These are phyloP conservation scores for Momotus momota DNA, from an alignment of 2,797 vertebrate species.

Conservation along the genomic window DNA sequence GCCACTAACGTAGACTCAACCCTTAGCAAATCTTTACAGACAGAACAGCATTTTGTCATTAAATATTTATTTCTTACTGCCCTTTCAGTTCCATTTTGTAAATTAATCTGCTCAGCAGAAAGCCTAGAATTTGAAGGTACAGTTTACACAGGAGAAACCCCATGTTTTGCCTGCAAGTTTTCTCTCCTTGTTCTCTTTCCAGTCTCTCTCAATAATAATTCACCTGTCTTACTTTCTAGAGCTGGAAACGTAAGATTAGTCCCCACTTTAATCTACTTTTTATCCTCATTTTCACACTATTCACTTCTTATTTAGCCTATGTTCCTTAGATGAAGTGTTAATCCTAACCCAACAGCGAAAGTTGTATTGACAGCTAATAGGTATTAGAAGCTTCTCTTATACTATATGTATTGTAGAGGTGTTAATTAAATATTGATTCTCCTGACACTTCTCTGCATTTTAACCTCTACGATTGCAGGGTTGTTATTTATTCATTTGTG, in stretches of 20 bases:
- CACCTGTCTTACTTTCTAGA: not conserved
- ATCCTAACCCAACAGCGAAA: not conserved
- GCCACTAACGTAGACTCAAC: not conserved
- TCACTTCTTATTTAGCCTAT: not conserved
- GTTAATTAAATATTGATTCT: constrained; percentile 30
- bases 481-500: not conserved
- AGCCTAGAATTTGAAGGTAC: not conserved
- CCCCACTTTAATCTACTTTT: not conserved
- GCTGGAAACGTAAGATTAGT: not conserved
- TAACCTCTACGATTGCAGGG: not conserved
- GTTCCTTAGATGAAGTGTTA: not conserved
- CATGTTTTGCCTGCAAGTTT: not conserved
- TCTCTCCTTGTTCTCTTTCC: not conserved
- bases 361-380: not conserved
- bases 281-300: not conserved
- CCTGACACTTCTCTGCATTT: not conserved
- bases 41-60: not conserved
- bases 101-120: not conserved
- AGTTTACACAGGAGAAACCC: not conserved
- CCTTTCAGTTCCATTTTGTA: not conserved
- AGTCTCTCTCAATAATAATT: not conserved
- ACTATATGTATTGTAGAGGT: not conserved
- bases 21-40: not conserved
- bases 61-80: not conserved
- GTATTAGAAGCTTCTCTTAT: not conserved